Percentiles rank a stretch among this genome's conserved stretches.
Evolutionary conservation across 2,797 vertebrate genomes (phyloP).

Genomic region (Saxicola maurus): DNA sequence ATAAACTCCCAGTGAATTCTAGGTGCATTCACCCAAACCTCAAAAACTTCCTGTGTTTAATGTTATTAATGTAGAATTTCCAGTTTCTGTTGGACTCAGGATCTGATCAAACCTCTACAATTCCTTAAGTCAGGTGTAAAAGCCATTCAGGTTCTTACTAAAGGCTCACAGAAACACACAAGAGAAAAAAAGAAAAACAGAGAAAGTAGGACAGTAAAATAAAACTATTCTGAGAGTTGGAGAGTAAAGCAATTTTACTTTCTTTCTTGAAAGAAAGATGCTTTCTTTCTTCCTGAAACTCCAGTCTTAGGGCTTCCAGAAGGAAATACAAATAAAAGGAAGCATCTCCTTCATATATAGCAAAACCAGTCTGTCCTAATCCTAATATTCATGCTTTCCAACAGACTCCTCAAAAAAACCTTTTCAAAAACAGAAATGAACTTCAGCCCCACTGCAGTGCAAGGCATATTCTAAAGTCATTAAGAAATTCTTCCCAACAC

Average conservation of each 20-base stretch:
- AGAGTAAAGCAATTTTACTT: background rate
- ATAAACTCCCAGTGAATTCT: background rate
- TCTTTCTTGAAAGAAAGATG: background rate
- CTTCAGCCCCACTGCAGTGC: background rate
- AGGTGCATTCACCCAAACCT: background rate
- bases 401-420: background rate
- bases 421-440: background rate
- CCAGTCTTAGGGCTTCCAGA: background rate
- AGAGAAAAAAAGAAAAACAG: background rate
- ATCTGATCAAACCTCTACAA: background rate
- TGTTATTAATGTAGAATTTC: background rate
- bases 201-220: background rate
- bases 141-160: background rate
- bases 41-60: background rate
- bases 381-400: background rate
- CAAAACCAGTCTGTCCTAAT: background rate
- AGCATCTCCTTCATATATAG: background rate
- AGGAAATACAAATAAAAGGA: background rate
- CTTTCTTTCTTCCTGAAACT: background rate
- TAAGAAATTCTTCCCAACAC: background rate
- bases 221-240: background rate
- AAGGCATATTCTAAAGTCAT: background rate
- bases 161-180: background rate
- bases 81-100: background rate
- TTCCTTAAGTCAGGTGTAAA: background rate